These are phyloP conservation scores for Fabriciana adippe DNA, from an alignment of 2,888 invertebrate genomes.

Conservation along the genomic window DNA sequence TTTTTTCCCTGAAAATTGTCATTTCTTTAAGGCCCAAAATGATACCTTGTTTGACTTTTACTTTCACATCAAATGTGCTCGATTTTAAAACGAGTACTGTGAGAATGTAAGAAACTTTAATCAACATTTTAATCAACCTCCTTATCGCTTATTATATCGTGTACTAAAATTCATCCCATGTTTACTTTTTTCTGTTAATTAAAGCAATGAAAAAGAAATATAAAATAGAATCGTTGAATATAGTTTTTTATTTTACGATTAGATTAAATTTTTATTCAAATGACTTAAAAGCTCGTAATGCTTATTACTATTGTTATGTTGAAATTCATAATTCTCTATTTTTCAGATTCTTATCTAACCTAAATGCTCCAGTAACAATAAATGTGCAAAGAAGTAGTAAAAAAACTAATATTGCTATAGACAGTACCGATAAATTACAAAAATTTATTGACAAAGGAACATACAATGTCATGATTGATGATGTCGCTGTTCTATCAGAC, in stretches of 20 bases:
- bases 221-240: too few relatives aligned
- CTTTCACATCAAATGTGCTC: conserved; percentile 50
- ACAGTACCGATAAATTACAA: conserved; percentile 54
- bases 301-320: too few relatives aligned
- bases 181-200: conserved; percentile 24
- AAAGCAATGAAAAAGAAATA: too few relatives aligned
- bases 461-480: conserved; percentile 65
- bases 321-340: conserved; percentile 12
- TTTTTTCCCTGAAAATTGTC: conserved; percentile 56
- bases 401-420: conserved; percentile 52
- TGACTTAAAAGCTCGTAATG: too few relatives aligned
- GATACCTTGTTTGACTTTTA: conserved; percentile 60
- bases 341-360: conserved; percentile 70
- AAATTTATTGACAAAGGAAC: conserved; percentile 56
- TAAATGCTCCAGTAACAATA: conserved; percentile 49
- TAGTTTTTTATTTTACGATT: too few relatives aligned
- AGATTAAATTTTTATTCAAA: too few relatives aligned
- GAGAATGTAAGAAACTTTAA: conserved; percentile 44
- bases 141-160: conserved; percentile 26
- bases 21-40: conserved; percentile 54
- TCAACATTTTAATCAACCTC: conserved; percentile 42
- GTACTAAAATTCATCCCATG: conserved; percentile 16
- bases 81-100: conserved; percentile 41
- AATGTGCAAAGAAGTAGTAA: conserved; percentile 52
- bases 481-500: conserved; percentile 50